phyloP scores from a whole-genome alignment of 2,888 invertebrate species.

The Taphrorychus bicolor region DNA sequence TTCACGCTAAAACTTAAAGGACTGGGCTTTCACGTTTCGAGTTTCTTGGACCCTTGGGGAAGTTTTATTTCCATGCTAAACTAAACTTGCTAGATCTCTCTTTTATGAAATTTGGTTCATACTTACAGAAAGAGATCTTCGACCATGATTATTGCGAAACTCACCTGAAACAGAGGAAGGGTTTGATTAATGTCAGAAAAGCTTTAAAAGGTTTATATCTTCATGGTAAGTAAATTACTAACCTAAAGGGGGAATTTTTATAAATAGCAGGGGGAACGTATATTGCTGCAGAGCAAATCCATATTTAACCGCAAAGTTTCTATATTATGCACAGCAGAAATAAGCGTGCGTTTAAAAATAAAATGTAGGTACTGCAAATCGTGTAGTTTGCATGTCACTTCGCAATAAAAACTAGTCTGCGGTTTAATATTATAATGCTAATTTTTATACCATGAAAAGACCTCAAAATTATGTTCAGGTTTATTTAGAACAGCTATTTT shows the following conservation, averaged over 20 bases:
- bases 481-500: background rate
- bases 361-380: slow-evolving; percentile 5
- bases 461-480: background rate
- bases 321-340: slow-evolving; percentile 1
- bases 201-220: too few species aligned
- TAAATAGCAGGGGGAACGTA: background rate
- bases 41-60: background rate
- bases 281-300: background rate
- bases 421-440: background rate
- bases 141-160: background rate
- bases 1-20: background rate
- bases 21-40: background rate
- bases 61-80: background rate
- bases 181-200: background rate
- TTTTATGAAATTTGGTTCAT: background rate
- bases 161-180: slow-evolving; percentile 6
- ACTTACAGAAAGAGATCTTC: slow-evolving; percentile 1
- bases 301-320: slow-evolving; percentile 1
- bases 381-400: background rate
- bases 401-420: background rate
- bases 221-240: too few species aligned
- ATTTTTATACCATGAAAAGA: background rate
- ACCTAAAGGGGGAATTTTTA: background rate
- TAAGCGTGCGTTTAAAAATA: slow-evolving; percentile 14
- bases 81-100: background rate